phyloP scores from a whole-genome alignment of 2,797 vertebrate species.

The Microhierax caerulescens region DNA sequence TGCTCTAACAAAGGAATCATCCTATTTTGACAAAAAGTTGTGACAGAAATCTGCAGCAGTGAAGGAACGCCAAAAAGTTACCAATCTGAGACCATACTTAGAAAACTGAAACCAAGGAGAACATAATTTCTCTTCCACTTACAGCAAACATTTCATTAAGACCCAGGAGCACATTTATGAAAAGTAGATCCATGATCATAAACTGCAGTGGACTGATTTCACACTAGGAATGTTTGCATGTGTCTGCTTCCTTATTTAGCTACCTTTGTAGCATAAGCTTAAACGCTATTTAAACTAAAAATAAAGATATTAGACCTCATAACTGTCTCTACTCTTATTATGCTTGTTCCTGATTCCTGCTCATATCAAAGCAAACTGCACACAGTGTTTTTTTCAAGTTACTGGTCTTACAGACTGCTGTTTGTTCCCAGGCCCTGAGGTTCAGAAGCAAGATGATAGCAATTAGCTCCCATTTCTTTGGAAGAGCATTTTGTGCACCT shows the following conservation, averaged over 20 bases:
- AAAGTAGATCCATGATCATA: not conserved
- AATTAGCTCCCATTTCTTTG: not conserved
- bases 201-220: not conserved
- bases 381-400: not conserved
- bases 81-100: not conserved
- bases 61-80: not conserved
- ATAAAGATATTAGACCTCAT: not conserved
- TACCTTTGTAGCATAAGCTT: not conserved
- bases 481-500: constrained; percentile 13
- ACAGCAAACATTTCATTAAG: not conserved
- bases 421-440: not conserved
- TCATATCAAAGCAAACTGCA: not conserved
- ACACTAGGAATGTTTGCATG: not conserved
- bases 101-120: not conserved
- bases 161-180: not conserved
- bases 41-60: not conserved
- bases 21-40: not conserved
- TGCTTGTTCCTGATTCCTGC: not conserved
- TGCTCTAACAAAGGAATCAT: not conserved
- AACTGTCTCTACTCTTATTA: not conserved
- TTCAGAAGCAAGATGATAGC: not conserved
- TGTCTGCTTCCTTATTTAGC: not conserved
- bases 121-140: not conserved
- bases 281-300: not conserved
- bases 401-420: not conserved